Percentiles rank a stretch among this genome's conserved stretches.
phyloP scores from a whole-genome alignment of 2,888 invertebrate species.

The Globia sparganii region DNA sequence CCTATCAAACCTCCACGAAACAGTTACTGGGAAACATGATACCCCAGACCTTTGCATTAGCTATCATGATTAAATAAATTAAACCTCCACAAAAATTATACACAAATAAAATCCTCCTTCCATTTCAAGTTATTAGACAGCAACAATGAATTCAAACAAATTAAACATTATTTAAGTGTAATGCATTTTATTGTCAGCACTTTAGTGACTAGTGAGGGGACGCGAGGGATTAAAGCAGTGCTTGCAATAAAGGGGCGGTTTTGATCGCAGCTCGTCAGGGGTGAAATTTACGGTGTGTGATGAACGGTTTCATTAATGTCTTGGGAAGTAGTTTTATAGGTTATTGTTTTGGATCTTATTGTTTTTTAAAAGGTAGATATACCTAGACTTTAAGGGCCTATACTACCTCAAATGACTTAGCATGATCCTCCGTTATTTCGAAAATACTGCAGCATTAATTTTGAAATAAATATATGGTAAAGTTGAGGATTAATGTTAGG shows the following conservation, averaged over 20 bases:
- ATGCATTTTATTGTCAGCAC: conserved; percentile 70
- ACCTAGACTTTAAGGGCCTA: too few species aligned
- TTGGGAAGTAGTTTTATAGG: background rate
- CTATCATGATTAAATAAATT: conserved; percentile 7
- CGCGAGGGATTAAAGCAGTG: conserved; percentile 61
- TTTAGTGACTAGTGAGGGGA: conserved; percentile 62
- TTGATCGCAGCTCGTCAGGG: conserved; percentile 67
- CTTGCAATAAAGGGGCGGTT: conserved; percentile 69
- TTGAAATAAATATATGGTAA: too few species aligned
- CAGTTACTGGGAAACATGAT: too few species aligned
- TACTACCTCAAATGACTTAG: too few species aligned
- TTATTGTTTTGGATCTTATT: background rate
- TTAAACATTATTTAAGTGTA: conserved; percentile 67
- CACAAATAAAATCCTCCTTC: conserved; percentile 15
- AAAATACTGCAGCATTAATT: too few species aligned
- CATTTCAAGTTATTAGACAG: conserved; percentile 54
- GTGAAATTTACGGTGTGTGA: conserved; percentile 65
- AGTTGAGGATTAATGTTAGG: too few species aligned
- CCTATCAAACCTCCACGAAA: too few species aligned
- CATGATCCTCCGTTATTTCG: too few species aligned
- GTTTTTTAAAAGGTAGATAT: background rate
- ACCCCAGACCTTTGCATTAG: background rate
- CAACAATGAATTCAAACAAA: conserved; percentile 66
- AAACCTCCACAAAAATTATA: conserved; percentile 30
- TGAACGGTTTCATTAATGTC: conserved; percentile 31